Conservation (phyloP, 2,888 invertebrate species). For the Malacosoma neustria region DNA sequence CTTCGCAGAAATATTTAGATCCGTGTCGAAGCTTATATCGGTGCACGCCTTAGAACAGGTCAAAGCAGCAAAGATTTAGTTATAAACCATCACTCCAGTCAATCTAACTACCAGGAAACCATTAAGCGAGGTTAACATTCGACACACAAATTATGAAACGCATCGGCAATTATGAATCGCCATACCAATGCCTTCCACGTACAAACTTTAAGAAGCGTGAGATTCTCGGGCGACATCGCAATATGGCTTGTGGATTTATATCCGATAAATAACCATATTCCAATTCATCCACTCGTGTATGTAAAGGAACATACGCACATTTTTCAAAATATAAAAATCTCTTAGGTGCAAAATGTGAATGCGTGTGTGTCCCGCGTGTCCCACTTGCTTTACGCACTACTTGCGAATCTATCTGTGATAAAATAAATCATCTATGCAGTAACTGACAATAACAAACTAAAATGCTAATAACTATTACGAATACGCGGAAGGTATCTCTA, state of each 20-base stretch:
- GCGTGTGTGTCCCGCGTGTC: neutral
- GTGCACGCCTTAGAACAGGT: conserved; percentile 43
- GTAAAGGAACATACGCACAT: conserved; percentile 17
- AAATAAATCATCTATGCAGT: too few species aligned
- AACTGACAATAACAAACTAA: too few species aligned
- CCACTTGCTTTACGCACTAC: conserved; percentile 7
- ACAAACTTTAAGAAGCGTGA: conserved; percentile 43
- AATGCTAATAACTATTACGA: too few species aligned
- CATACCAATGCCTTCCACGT: conserved; percentile 41
- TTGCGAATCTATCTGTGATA: conserved; percentile 9
- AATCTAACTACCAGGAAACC: conserved; percentile 63
- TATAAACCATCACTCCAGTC: conserved; percentile 61
- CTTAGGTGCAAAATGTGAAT: neutral
- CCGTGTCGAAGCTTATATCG: conserved; percentile 34
- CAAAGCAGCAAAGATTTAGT: conserved; percentile 59
- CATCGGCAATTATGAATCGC: conserved; percentile 23
- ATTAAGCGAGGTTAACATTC: conserved; percentile 62
- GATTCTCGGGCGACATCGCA: conserved; percentile 28
- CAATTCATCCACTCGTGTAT: conserved; percentile 28
- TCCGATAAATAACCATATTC: conserved; percentile 31
- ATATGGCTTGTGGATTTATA: conserved; percentile 28
- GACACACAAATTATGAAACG: conserved; percentile 39
- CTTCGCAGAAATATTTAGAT: conserved; percentile 26
- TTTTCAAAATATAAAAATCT: conserved; percentile 2
- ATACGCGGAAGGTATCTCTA: too few species aligned